These are phyloP conservation scores for Macrochelys suwanniensis DNA, from an alignment of 2,797 vertebrate species.

Conservation along the genomic window DNA sequence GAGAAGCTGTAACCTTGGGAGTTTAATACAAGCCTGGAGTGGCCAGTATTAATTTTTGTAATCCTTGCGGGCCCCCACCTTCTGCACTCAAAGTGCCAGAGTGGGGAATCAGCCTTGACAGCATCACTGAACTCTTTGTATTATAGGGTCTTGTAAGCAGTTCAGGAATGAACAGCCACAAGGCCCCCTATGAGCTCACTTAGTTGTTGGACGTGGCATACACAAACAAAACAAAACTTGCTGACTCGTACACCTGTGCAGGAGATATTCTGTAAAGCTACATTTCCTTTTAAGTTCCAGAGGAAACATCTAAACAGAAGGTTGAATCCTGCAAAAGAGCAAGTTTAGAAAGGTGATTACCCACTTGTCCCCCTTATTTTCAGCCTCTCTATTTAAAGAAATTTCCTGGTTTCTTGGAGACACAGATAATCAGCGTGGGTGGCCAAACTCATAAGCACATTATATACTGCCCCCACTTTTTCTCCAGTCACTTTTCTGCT, in stretches of 20 bases:
- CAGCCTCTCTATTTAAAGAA: neutral
- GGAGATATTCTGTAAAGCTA: neutral
- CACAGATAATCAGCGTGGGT: accelerated
- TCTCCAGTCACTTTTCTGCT: neutral
- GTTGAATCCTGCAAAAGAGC: neutral
- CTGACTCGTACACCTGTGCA: neutral
- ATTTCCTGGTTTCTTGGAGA: neutral
- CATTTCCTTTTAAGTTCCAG: neutral
- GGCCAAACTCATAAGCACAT: accelerated
- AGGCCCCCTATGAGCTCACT: neutral
- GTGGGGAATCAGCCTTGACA: no score
- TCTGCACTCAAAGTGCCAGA: no score
- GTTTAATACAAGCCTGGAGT: no score
- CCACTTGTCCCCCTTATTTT: neutral
- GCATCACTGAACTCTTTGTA: neutral
- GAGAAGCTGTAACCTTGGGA: no score
- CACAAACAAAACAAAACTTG: neutral
- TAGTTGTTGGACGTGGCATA: neutral
- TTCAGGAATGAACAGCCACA: neutral
- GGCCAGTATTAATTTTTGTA: no score
- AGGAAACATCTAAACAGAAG: accelerated
- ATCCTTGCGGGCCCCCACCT: no score
- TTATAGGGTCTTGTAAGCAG: neutral
- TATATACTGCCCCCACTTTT: accelerated
- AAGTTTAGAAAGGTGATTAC: neutral